Conservation (phyloP, 1,140 invertebrate species). For the Batillaria attramentaria region DNA sequence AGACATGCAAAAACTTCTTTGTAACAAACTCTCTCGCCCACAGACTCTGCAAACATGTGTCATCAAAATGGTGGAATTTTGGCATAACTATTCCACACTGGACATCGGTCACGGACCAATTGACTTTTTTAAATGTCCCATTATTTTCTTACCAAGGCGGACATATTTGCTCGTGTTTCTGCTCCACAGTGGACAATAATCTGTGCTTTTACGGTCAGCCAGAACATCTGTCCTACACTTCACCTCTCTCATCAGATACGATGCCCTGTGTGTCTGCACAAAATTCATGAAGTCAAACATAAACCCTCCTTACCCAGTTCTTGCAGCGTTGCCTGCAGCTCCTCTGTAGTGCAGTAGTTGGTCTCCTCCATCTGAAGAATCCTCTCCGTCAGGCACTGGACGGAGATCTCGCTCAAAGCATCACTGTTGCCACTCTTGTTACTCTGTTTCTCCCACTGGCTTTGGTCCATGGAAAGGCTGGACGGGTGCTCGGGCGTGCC, state of each 20-base stretch:
- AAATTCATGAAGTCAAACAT: no score
- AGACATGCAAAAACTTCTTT: neutral
- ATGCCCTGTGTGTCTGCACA: no score
- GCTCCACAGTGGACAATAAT: no score
- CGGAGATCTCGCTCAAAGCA: conserved; percentile 87
- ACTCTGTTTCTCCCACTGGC: conserved; percentile 87
- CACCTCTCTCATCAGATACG: neutral
- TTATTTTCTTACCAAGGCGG: no score
- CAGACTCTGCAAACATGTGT: no score
- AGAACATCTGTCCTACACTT: neutral
- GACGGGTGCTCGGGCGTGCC: conserved; percentile 64
- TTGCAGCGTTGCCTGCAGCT: conserved; percentile 93
- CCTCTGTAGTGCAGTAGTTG: conserved; percentile 93
- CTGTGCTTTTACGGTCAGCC: no score
- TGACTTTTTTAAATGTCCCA: no score
- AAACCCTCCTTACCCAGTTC: conserved; percentile 62
- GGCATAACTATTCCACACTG: no score
- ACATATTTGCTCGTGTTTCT: no score
- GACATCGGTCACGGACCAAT: no score
- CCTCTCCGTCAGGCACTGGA: conserved; percentile 92
- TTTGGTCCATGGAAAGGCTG: conserved; percentile 54
- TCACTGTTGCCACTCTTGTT: conserved; percentile 76
- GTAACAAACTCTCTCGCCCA: neutral
- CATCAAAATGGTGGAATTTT: no score
- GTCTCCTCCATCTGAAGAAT: conserved; percentile 93